Base-by-base conservation (phyloP, 1,140 invertebrate species). In the Bombus sylvicola region DNA sequence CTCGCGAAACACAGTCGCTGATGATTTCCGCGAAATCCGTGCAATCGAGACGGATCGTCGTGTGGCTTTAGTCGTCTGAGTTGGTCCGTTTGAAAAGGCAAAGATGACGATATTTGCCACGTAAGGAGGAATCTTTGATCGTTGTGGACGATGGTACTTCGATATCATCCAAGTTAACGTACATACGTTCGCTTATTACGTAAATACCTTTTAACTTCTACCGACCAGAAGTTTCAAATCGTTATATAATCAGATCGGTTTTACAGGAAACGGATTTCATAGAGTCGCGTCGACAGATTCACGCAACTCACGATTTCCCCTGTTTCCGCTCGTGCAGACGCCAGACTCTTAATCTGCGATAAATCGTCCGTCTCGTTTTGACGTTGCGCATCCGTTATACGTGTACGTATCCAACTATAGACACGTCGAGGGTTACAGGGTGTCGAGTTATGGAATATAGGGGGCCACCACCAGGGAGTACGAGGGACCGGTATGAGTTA, bases 381-480 rank as follows among this genome's bases (percentile, higher is more conserved):
- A 81, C 78, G 71, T 73, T 77, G 64, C 79, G 71, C 88, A 68
- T 87, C 83, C 87, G 85, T 82, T 85, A 72, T 81, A 87, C 64
- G 75, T 68, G 76, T 86, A 81, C 73, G 78, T 78, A 86, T 87
- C 89, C 78, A 72, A 64, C 62, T 72, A 76, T 41, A 84, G 81
- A 76, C 83, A 78, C 80, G 75, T 89, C 80, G 77, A 88, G 87
- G 82, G 81, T 83, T 90, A 82, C 87, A 71, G 85, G 87, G 89
- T 90, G 86, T 81, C 88, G 89, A 89, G 88, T 92, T 92, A 91
- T 92, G 91, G 91, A 92, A 92, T 88, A 89, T 74, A 81, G 87
- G 75, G 87, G 81, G 74, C 53, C 78, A 75, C 43, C 76, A 41
- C 81, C 28, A 88, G 83, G 84, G 18, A 88, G 81, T 34, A 64